phyloP scores from a whole-genome alignment of 2,888 invertebrate species.

The Cerceris rybyensis region DNA sequence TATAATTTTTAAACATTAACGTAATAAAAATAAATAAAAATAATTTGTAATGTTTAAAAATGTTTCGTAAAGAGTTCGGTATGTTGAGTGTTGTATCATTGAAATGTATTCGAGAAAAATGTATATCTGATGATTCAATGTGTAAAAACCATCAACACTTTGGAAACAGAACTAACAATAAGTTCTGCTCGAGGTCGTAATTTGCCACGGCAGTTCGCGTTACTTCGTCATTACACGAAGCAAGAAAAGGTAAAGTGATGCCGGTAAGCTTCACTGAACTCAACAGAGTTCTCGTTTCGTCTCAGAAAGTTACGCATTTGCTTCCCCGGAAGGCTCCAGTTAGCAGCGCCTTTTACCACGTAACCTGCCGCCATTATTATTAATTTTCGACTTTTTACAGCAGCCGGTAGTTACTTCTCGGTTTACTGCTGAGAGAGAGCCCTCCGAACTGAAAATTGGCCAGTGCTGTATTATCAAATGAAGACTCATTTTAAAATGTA shows the following conservation, averaged over 20 bases:
- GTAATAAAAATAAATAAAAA: too few species aligned
- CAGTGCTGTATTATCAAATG: constrained; percentile 17
- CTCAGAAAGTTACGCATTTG: constrained; percentile 24
- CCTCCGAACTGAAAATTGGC: constrained; percentile 17
- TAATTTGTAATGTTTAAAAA: too few species aligned
- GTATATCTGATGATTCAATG: not conserved
- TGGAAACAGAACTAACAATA: not conserved
- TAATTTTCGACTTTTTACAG: constrained; percentile 73
- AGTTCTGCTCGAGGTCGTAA: constrained; percentile 4
- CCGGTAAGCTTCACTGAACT: constrained; percentile 13
- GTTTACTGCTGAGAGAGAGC: constrained; percentile 77
- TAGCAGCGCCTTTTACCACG: constrained; percentile 71
- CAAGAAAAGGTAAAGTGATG: constrained; percentile 22
- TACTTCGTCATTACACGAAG: not conserved
- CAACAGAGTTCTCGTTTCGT: constrained; percentile 14
- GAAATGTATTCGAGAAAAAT: not conserved
- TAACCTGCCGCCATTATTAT: constrained; percentile 73
- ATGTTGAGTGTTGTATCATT: too few species aligned
- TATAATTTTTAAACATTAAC: too few species aligned
- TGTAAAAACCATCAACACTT: not conserved
- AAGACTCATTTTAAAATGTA: not conserved
- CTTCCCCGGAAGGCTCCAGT: constrained; percentile 67
- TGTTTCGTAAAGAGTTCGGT: too few species aligned
- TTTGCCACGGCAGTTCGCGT: constrained; percentile 6
- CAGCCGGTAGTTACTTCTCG: constrained; percentile 71